phyloP scores from a whole-genome alignment of 2,797 vertebrate species.

The Hephaestus fuliginosus region DNA sequence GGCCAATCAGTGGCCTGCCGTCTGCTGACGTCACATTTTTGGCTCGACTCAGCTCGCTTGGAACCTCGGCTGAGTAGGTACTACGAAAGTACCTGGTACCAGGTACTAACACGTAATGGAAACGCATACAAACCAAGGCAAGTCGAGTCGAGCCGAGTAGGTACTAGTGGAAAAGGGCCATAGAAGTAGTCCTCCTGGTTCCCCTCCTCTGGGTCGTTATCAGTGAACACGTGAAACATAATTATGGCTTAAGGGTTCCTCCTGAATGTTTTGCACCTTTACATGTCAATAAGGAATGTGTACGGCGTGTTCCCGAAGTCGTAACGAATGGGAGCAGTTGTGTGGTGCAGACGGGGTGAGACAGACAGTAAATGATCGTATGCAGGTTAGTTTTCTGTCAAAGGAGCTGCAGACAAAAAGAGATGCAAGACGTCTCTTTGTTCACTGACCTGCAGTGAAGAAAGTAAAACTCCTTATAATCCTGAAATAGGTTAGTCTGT shows the following conservation, averaged over 20 bases:
- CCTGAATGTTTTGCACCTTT: not conserved
- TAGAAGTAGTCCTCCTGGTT: not conserved
- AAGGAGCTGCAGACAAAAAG: not conserved
- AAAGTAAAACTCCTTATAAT: not conserved
- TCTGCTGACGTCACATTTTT: too few relatives aligned
- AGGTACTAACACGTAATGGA: too few relatives aligned
- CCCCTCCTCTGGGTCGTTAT: not conserved
- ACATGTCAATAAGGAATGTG: conserved; percentile 33
- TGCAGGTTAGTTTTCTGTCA: not conserved
- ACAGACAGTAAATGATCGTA: not conserved
- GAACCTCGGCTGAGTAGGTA: too few relatives aligned
- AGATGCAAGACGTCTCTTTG: not conserved
- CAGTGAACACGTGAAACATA: not conserved
- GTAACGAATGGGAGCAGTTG: not conserved
- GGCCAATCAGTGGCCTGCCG: too few relatives aligned
- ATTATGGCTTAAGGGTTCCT: not conserved
- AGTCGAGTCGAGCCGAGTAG: too few relatives aligned
- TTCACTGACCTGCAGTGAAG: not conserved
- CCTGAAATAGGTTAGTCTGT: not conserved
- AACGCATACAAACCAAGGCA: too few relatives aligned
- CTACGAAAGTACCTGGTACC: too few relatives aligned
- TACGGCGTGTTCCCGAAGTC: conserved; percentile 8
- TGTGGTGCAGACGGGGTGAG: not conserved
- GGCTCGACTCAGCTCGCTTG: too few relatives aligned
- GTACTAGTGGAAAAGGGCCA: too few relatives aligned